Base-by-base conservation (phyloP, 1,140 invertebrate species). In the Hyles euphorbiae region DNA sequence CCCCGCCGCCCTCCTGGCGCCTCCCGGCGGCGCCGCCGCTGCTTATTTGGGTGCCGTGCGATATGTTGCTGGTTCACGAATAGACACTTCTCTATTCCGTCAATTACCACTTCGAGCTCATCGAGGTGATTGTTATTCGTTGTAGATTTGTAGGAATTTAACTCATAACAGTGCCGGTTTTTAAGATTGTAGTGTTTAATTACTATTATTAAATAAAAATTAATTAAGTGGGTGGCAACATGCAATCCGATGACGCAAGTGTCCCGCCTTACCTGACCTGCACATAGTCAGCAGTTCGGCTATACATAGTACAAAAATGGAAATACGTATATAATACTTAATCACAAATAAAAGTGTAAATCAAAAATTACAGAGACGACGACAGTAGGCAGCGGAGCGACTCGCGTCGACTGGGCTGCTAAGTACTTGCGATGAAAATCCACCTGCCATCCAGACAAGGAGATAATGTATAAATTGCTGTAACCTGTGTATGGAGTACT, bases 331-430 rank as follows among this genome's bases (percentile, higher is more conserved):
- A 22, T 22, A 22, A 22, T 22, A 22, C 22, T 22, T n/a, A n/a
- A 22, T 22, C 22, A 22, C 22, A 22, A 22, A 22, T 22, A 22
- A 22, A 22, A 22, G 22, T 11, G 3, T 48, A 9, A 33, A 7
- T 49, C 51, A 47, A 50, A 50, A 22, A 9, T 70, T 68, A 8
- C 74, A 83, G 83, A 82, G 57, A 58, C 81, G 6, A 65, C 76
- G 5, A 63, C 76, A 0, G 81, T 81, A 3, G 81, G 83, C 51
- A 83, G 81, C 58, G 81, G 83, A 5, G 77, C 70, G 32, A 48
- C 76, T 22, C 68, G 80, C 9, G 76, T 87, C 32, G 83, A 87
- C 45, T 87, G 83, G 83, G 83, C 83, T 3, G 81, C 83, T 44
- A 87, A 87, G 59, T 87, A 87, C 61, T 63, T 87, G 22, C 78